These are phyloP conservation scores for Campylomormyrus numenius DNA, from an alignment of 2,113 vertebrate genomes.

Conservation along the genomic window DNA sequence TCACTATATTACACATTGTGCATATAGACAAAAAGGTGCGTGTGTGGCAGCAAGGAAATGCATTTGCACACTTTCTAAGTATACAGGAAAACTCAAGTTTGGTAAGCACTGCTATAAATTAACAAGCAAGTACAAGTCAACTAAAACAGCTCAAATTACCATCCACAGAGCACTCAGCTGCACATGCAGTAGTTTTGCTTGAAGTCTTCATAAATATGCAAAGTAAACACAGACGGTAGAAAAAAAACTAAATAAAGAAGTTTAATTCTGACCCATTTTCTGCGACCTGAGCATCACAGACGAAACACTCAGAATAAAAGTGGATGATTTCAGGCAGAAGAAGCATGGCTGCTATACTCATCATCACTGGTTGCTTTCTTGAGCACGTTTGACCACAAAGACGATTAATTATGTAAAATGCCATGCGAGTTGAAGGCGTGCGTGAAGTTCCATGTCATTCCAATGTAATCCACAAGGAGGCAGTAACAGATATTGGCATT, in stretches of 20 bases:
- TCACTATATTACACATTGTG: not conserved
- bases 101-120: not conserved
- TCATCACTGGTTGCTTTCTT: not conserved
- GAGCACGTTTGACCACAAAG: not conserved
- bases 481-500: slow-evolving; percentile 33
- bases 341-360: too few relatives aligned
- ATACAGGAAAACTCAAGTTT: not conserved
- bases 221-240: not conserved
- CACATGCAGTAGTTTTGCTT: not conserved
- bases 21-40: not conserved
- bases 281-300: not conserved
- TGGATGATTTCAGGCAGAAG: not conserved
- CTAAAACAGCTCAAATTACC: not conserved
- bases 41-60: not conserved
- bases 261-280: not conserved
- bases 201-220: not conserved
- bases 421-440: not conserved
- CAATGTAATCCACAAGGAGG: slow-evolving; percentile 26
- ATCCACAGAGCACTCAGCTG: not conserved
- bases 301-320: not conserved
- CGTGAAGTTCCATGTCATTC: not conserved
- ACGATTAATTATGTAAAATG: not conserved
- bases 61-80: not conserved
- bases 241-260: not conserved
- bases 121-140: not conserved